A percentile compares a stretch with the other conserved stretches of the same genome.
These are phyloP conservation scores for Craniophora ligustri DNA, from an alignment of 2,888 invertebrate genomes.

Conservation along the genomic window DNA sequence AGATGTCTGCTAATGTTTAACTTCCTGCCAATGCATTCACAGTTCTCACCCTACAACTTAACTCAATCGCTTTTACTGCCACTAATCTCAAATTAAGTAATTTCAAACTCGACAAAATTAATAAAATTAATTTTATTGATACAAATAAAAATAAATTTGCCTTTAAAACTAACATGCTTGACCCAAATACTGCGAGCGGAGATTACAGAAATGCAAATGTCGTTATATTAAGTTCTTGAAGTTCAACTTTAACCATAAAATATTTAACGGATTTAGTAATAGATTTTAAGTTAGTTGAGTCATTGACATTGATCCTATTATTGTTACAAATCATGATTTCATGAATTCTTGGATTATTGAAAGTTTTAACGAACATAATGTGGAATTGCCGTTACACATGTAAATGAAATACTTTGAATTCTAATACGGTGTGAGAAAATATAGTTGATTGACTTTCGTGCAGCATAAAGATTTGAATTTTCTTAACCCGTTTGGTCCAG, in stretches of 20 bases:
- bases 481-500: no score
- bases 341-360: conserved; percentile 26
- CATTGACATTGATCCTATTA: conserved; percentile 54
- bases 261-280: conserved; percentile 41
- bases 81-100: conserved; percentile 34
- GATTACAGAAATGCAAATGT: conserved; percentile 53
- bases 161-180: conserved; percentile 30
- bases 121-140: conserved; percentile 42
- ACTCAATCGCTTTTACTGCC: conserved; percentile 3
- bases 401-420: conserved; percentile 26
- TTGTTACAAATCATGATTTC: conserved; percentile 47
- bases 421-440: conserved; percentile 17
- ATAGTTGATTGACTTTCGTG: background rate
- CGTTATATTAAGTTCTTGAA: conserved; percentile 45
- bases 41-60: conserved; percentile 6
- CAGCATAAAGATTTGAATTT: background rate
- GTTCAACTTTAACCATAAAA: conserved; percentile 41
- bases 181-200: conserved; percentile 38
- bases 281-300: conserved; percentile 36
- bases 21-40: background rate
- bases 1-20: background rate
- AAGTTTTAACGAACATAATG: conserved; percentile 8
- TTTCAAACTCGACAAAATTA: conserved; percentile 32
- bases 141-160: conserved; percentile 44
- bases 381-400: conserved; percentile 24